Conservation (phyloP, 2,113 vertebrate genomes). For the Phalacrocorax carbo region DNA sequence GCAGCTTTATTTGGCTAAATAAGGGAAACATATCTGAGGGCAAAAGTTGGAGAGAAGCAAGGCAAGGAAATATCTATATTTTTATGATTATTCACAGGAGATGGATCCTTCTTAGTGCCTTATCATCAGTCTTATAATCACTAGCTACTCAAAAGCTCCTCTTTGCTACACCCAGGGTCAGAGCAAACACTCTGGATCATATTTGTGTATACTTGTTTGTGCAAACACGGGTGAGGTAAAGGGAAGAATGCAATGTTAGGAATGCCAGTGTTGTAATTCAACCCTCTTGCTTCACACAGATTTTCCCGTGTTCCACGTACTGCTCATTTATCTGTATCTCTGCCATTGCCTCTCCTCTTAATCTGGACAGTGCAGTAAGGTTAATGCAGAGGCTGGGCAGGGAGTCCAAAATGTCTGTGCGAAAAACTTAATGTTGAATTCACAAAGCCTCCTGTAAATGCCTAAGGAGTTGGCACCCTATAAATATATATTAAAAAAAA, state of each 20-base stretch:
- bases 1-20: neutral
- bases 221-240: neutral
- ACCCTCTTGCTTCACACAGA: neutral
- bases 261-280: neutral
- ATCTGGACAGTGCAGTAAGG: neutral
- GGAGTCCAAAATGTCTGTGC: neutral
- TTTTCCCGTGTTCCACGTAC: neutral
- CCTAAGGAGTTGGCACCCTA: conserved; percentile 57
- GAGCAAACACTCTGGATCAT: neutral
- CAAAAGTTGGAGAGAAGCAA: neutral
- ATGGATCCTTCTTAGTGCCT: neutral
- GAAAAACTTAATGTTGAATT: conserved; percentile 38
- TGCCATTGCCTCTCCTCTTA: neutral
- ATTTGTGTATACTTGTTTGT: neutral
- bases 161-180: neutral
- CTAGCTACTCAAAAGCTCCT: neutral
- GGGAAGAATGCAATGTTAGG: neutral
- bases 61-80: neutral
- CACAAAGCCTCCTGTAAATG: conserved; percentile 55
- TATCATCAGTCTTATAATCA: neutral
- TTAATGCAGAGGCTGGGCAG: neutral
- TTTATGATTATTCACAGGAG: neutral
- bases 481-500: conserved; percentile 78
- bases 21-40: neutral
- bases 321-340: neutral